Evolutionary conservation across 2,113 vertebrate species (phyloP).

Genomic region (Neotragus moschatus): DNA sequence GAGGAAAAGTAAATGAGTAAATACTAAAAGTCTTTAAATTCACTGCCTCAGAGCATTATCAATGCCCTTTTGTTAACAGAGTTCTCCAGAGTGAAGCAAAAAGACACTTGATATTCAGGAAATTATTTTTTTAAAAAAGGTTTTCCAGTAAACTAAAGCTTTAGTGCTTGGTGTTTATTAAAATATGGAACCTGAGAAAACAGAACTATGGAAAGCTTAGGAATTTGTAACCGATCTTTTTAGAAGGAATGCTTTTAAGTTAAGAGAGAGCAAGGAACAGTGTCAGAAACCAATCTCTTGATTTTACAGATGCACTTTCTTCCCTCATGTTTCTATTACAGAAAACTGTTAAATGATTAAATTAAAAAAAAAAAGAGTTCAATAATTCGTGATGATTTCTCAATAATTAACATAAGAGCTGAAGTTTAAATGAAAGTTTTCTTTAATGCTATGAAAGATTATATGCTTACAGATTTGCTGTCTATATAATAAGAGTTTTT

Average conservation of each 20-base stretch:
- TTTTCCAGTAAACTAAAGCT: conserved; percentile 1
- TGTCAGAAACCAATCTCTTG: neutral
- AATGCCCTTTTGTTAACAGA: neutral
- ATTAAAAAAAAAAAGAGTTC: neutral
- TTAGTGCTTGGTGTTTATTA: conserved; percentile 18
- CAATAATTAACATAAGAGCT: neutral
- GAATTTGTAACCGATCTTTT: neutral
- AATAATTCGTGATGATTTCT: neutral
- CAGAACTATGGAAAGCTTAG: neutral
- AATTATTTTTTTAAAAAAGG: neutral
- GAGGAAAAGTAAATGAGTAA: neutral
- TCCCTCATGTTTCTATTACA: neutral
- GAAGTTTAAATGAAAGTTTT: neutral
- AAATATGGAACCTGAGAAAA: conserved; percentile 41
- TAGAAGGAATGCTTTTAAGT: neutral
- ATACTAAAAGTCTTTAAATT: neutral
- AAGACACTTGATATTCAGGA: conserved; percentile 24
- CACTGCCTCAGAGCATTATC: neutral
- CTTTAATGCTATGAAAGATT: neutral
- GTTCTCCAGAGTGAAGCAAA: neutral
- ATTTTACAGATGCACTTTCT: neutral
- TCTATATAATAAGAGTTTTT: neutral
- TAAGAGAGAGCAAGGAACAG: neutral
- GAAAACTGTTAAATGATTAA: neutral
- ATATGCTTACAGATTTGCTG: neutral